A percentile compares a stretch with the other conserved stretches of the same genome.
Evolutionary conservation across 2,113 vertebrate genomes (phyloP).

Genomic region (Lipotes vexillifer): DNA sequence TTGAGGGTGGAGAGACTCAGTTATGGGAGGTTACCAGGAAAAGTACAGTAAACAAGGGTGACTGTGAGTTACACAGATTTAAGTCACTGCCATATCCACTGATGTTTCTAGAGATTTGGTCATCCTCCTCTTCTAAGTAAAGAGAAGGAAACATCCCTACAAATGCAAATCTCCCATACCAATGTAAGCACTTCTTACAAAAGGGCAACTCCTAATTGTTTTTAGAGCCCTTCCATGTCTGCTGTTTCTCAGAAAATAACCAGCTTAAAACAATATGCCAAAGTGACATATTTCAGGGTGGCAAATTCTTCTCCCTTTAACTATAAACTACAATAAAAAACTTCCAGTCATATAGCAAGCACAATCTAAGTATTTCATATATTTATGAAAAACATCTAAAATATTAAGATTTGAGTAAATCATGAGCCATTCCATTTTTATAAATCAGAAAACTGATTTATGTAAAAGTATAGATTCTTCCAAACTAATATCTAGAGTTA

Average conservation of each 20-base stretch:
- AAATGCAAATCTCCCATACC: background rate
- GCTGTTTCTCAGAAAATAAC: background rate
- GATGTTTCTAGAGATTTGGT: background rate
- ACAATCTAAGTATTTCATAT: background rate
- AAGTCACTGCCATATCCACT: background rate
- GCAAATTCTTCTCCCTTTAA: background rate
- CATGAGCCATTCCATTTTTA: background rate
- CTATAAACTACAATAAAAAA: background rate
- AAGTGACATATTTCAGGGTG: background rate
- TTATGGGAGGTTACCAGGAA: background rate
- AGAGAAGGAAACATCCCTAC: background rate
- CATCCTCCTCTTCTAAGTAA: background rate
- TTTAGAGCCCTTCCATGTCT: background rate
- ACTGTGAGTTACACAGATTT: accelerated
- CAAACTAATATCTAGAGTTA: background rate
- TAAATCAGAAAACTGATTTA: background rate
- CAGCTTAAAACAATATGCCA: background rate
- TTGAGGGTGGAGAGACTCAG: background rate
- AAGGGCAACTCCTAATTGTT: background rate
- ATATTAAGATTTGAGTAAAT: background rate
- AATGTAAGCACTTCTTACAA: background rate
- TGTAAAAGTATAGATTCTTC: background rate
- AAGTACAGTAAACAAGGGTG: background rate
- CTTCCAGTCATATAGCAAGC: background rate
- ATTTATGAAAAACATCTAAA: background rate